Percentiles rank a stretch among this genome's conserved stretches.
Conservation (phyloP, 2,797 vertebrate genomes). For the Eurystomus glaucurus region DNA sequence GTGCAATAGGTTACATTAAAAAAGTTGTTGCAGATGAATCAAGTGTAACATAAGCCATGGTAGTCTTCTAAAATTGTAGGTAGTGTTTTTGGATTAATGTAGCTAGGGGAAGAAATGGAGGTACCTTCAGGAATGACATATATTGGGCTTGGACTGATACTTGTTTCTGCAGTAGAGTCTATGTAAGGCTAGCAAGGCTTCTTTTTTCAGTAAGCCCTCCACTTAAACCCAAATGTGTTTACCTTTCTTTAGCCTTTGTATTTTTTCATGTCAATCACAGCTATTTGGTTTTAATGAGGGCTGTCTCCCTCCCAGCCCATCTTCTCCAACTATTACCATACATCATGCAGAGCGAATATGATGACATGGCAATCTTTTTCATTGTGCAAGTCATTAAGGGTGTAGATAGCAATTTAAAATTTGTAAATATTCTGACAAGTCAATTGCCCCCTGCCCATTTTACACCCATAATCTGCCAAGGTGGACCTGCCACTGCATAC, state of each 20-base stretch:
- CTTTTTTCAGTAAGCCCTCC: neutral
- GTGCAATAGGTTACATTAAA: neutral
- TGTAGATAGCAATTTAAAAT: constrained; percentile 70
- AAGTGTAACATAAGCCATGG: neutral
- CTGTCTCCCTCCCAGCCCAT: neutral
- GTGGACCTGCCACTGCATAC: constrained; percentile 54
- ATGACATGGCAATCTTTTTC: constrained; percentile 24
- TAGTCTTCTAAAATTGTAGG: neutral
- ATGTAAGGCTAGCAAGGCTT: neutral
- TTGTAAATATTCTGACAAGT: constrained; percentile 78
- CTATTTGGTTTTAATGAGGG: constrained; percentile 35
- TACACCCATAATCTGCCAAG: constrained; percentile 68
- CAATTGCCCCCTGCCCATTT: constrained; percentile 68
- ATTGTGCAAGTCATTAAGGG: constrained; percentile 46
- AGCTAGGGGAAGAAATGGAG: neutral
- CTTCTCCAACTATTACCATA: neutral
- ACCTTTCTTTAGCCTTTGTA: neutral
- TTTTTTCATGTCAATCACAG: constrained; percentile 9
- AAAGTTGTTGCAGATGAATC: neutral
- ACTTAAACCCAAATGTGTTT: neutral
- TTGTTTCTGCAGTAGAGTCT: neutral
- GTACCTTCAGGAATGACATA: neutral
- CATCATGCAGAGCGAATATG: neutral
- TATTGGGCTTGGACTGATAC: neutral
- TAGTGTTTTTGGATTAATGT: neutral